These are phyloP conservation scores for Clarias magur DNA, from an alignment of 2,113 vertebrate genomes.

Conservation along the genomic window DNA sequence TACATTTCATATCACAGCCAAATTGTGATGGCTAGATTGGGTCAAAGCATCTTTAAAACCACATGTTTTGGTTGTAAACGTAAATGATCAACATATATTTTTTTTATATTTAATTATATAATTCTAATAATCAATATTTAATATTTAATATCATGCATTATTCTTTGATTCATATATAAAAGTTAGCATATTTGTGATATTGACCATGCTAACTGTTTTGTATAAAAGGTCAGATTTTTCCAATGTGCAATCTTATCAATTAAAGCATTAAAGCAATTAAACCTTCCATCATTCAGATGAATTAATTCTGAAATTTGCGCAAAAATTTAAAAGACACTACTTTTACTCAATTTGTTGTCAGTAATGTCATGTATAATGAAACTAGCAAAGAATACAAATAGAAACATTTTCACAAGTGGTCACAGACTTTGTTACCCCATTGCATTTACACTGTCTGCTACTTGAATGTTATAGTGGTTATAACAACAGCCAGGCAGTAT, in stretches of 20 bases:
- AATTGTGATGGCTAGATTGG: too few relatives aligned
- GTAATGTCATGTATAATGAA: neutral
- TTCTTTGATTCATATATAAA: neutral
- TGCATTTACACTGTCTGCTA: neutral
- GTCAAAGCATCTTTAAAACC: too few relatives aligned
- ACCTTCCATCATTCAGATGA: too few relatives aligned
- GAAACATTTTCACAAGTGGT: neutral
- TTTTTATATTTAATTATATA: neutral
- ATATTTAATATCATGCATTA: neutral
- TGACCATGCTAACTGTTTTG: too few relatives aligned
- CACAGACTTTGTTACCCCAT: neutral
- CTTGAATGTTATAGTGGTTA: neutral
- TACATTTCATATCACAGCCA: neutral
- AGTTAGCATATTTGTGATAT: too few relatives aligned
- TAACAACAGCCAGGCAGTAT: neutral
- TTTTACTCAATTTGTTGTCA: neutral
- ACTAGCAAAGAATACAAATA: neutral
- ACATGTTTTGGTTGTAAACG: too few relatives aligned
- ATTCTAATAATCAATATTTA: neutral
- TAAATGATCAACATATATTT: neutral
- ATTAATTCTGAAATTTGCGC: neutral
- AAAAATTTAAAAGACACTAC: neutral
- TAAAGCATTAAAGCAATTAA: neutral
- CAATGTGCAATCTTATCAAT: too few relatives aligned
- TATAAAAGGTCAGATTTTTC: too few relatives aligned